phyloP scores from a whole-genome alignment of 2,113 vertebrate genomes.

The Camelus dromedarius region DNA sequence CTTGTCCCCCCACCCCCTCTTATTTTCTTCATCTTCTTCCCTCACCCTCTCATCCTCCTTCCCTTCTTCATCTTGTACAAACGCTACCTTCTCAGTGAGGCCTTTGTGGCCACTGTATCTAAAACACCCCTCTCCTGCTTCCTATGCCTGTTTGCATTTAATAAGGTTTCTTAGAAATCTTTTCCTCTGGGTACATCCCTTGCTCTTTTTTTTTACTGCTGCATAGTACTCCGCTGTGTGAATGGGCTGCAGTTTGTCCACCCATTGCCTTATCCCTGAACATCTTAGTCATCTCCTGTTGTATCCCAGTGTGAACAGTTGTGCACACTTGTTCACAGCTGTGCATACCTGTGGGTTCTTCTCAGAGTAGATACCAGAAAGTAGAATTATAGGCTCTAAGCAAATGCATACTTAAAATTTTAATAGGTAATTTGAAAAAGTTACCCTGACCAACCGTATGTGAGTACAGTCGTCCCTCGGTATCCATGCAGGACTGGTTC shows the following conservation, averaged over 20 bases:
- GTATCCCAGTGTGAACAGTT: background rate
- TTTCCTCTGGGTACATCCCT: background rate
- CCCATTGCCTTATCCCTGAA: background rate
- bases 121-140: background rate
- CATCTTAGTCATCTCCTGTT: background rate
- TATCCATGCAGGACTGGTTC: too few species aligned
- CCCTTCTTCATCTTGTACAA: background rate
- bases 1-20: background rate
- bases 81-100: background rate
- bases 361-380: background rate
- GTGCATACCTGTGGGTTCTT: background rate
- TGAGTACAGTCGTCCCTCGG: background rate
- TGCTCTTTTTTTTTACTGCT: background rate
- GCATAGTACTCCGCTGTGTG: background rate
- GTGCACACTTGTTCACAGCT: background rate
- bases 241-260: background rate
- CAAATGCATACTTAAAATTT: background rate
- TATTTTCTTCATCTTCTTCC: background rate
- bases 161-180: background rate
- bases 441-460: background rate
- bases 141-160: background rate
- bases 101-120: background rate
- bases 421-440: background rate
- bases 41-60: background rate
- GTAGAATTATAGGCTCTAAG: background rate